phyloP scores from a whole-genome alignment of 2,888 invertebrate genomes.

The Myathropa florea region DNA sequence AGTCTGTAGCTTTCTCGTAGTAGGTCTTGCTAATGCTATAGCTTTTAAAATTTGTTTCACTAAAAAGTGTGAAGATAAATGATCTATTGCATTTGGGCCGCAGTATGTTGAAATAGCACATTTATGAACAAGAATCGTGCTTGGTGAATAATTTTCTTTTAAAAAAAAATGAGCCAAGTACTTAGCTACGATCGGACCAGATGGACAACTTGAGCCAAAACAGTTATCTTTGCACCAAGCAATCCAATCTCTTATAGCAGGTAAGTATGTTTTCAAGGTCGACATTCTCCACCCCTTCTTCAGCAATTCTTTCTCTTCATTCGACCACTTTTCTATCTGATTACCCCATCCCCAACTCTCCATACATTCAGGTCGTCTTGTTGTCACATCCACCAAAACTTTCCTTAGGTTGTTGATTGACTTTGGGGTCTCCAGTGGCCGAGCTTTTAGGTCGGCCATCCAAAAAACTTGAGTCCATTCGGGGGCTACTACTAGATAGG shows the following conservation, averaged over 20 bases:
- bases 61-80: neutral
- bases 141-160: neutral
- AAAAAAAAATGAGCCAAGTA: neutral
- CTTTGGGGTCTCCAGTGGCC: neutral
- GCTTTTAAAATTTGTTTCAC: neutral
- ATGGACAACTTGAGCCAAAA: neutral
- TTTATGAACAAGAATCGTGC: neutral
- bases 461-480: conserved; percentile 3
- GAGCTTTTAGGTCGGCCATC: neutral
- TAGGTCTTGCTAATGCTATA: neutral
- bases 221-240: neutral
- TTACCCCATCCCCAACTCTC: neutral
- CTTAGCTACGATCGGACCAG: neutral
- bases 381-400: neutral
- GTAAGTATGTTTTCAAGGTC: neutral
- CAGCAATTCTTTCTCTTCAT: neutral
- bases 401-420: neutral
- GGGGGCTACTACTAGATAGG: neutral
- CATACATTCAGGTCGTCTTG: neutral
- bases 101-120: neutral
- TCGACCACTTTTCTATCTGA: neutral
- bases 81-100: neutral
- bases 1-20: neutral
- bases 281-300: neutral
- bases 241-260: neutral